phyloP scores from a whole-genome alignment of 2,797 vertebrate genomes.

The Takifugu ocellatus region DNA sequence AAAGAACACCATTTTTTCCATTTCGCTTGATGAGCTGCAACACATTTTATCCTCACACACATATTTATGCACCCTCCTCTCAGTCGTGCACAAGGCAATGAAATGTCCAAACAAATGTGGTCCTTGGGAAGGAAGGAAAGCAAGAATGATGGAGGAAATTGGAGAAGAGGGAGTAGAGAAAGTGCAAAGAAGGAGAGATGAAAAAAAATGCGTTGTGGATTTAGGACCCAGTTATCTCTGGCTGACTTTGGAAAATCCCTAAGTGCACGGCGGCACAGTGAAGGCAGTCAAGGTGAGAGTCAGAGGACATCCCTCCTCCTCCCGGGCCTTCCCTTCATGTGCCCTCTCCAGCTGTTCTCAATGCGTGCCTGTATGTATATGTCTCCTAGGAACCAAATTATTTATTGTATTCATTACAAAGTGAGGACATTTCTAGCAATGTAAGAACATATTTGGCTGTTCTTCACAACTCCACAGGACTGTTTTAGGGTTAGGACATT shows the following conservation, averaged over 20 bases:
- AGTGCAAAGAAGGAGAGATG: constrained; percentile 5
- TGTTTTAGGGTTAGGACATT: no score
- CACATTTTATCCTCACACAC: constrained; percentile 9
- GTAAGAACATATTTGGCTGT: no score
- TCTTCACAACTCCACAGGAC: no score
- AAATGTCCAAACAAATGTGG: no score
- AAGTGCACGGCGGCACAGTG: constrained; percentile 60
- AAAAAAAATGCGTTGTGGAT: constrained; percentile 10
- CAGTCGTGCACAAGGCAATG: no score
- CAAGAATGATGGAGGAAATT: no score
- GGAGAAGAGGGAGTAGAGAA: constrained; percentile 6
- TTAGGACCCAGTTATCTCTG: constrained; percentile 30
- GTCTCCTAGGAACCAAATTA: background rate
- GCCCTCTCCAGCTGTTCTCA: constrained; percentile 68
- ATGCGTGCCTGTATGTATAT: constrained; percentile 16
- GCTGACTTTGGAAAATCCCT: constrained; percentile 74
- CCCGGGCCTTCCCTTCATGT: constrained; percentile 34
- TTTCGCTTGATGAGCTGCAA: constrained; percentile 15
- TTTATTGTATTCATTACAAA: no score
- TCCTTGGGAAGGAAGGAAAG: no score
- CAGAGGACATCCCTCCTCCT: constrained; percentile 67
- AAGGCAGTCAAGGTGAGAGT: constrained; percentile 73
- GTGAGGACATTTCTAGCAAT: no score
- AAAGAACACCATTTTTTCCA: background rate
- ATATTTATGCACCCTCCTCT: background rate